These are phyloP conservation scores for Amblyopsis hoosieri DNA, from an alignment of 2,797 vertebrate species.

Conservation along the genomic window DNA sequence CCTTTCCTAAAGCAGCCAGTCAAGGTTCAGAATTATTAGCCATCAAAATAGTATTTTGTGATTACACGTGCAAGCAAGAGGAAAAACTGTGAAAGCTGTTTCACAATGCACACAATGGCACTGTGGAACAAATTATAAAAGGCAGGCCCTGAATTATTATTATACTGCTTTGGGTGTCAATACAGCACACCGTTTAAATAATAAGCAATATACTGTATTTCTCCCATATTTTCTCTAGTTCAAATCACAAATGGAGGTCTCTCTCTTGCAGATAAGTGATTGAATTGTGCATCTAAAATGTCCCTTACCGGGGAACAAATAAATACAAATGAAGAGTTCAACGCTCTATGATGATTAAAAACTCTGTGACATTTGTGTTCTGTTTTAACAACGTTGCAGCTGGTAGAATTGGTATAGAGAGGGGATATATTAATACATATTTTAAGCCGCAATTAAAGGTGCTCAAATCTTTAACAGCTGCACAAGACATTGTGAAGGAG, in stretches of 20 bases:
- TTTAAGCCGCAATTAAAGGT: conserved; percentile 55
- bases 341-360: conserved; percentile 34
- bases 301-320: conserved; percentile 36
- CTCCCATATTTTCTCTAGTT: conserved; percentile 35
- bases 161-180: conserved; percentile 27
- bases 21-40: too few species aligned
- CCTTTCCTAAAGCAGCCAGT: too few species aligned
- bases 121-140: too few species aligned
- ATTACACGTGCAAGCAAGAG: too few species aligned
- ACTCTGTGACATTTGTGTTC: conserved; percentile 25
- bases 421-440: conserved; percentile 50
- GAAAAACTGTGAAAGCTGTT: too few species aligned
- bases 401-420: conserved; percentile 41
- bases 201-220: conserved; percentile 26
- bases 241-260: conserved; percentile 45
- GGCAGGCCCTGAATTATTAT: conserved; percentile 4
- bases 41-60: too few species aligned
- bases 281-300: conserved; percentile 52
- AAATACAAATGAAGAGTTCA: conserved; percentile 45
- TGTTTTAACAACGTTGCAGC: conserved; percentile 28
- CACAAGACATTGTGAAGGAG: conserved; percentile 29
- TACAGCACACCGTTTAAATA: conserved; percentile 30
- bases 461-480: conserved; percentile 14
- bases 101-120: too few species aligned
- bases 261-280: conserved; percentile 34